Base-by-base conservation (phyloP, 2,888 invertebrate genomes). In the Leucophenga montana region DNA sequence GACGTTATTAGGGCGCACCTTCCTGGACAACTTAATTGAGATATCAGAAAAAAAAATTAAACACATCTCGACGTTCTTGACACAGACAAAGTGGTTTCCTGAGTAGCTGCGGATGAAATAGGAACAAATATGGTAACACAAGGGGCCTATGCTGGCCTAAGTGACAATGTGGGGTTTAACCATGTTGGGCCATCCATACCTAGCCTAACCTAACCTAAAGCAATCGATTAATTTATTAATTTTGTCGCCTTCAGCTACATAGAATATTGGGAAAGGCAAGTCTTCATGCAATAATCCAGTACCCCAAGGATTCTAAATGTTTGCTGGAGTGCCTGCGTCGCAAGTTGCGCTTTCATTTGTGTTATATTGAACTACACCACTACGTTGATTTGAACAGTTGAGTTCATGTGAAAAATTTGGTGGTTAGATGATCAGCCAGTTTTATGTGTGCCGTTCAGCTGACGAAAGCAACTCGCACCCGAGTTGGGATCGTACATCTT, bases 401-500 rank as follows among this genome's bases (percentile, higher is more conserved):
- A 93, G 91, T 76, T 97, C 97, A 68, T 92, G 92, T 33, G 91
- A 89, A 72, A 90, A 91, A 46, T 87, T 79, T 59, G 93, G 92
- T 46, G 91, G 90, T 73, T 91, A 97, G 97, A 97, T 67, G 95
- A 93, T 89, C 98, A 99, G 72, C 99, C 99, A 77, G 94, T 94
- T 89, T 98, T 96, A 90, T 97, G 96, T 13, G 98, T 98, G 70
- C 94, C 97, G 91, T 98, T 98, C 74, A 98, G 90, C 73, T 96
- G 91, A 75, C 97, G 92, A 86, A 97, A 97, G 90, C 99, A 99
- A 66, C 94, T 93, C 59, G 92, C 91, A 61, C 93, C 94, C 78
- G 91, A 90, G 67, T 96, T 92, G 13, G 92, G 89, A 78, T 92
- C 92, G 84, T 96, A 97, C 90, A 97, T 95, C 89, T 93, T 93